These are phyloP conservation scores for Heliconius himera DNA, from an alignment of 1,140 invertebrate species.

Conservation along the genomic window DNA sequence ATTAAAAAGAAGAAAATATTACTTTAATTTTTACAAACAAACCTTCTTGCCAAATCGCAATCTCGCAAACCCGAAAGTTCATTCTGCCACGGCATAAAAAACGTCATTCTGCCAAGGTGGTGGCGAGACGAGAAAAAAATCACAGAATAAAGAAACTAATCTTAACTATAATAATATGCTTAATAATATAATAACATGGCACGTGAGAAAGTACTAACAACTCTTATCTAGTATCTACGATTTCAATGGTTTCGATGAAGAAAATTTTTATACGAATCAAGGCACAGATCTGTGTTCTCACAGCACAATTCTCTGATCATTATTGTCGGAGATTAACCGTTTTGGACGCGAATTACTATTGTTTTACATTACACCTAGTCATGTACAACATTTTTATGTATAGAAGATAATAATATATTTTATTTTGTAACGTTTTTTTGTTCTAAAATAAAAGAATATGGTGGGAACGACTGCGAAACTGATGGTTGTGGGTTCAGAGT, in stretches of 20 bases:
- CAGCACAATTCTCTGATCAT: slow-evolving; percentile 45
- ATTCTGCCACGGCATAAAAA: too few relatives aligned
- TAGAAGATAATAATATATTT: background rate
- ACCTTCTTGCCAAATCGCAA: background rate
- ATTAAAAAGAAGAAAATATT: too few relatives aligned
- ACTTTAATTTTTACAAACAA: background rate
- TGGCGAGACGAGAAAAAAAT: background rate
- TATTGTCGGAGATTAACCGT: slow-evolving; percentile 38
- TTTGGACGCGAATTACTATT: slow-evolving; percentile 27
- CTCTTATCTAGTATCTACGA: slow-evolving; percentile 52
- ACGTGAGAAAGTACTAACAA: slow-evolving; percentile 40
- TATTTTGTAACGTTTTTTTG: background rate
- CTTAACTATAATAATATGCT: background rate
- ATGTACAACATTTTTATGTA: background rate
- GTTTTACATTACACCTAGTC: slow-evolving; percentile 24
- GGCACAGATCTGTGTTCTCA: slow-evolving; percentile 50
- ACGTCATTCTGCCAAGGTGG: background rate
- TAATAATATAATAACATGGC: slow-evolving; percentile 17
- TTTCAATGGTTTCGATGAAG: slow-evolving; percentile 50
- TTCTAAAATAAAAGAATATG: background rate
- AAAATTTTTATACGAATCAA: slow-evolving; percentile 46
- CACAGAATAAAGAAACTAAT: background rate
- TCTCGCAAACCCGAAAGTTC: background rate
- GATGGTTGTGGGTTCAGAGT: too few relatives aligned
- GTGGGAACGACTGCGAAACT: too few relatives aligned